Conservation (phyloP, 2,888 invertebrate genomes). For the Drosophila niveifrons region DNA sequence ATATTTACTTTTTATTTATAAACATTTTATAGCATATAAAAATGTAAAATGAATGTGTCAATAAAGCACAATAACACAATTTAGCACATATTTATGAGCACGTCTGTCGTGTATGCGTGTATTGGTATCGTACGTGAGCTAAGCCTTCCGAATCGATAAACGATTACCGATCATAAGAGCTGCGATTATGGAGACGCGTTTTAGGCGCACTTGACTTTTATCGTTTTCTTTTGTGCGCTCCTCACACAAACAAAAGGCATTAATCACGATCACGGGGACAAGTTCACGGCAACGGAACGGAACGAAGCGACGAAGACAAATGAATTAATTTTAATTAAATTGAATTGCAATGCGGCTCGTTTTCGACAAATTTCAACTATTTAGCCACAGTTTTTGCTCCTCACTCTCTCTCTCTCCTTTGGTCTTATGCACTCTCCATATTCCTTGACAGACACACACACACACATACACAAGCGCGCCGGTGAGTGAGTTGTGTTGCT, state of each 20-base stretch:
- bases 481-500: constrained; percentile 1
- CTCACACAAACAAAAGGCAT: constrained; percentile 31
- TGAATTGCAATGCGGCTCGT: constrained; percentile 59
- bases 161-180: constrained; percentile 34
- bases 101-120: constrained; percentile 11
- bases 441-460: constrained; percentile 19
- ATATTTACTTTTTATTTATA: constrained; percentile 79
- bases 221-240: constrained; percentile 32
- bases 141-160: constrained; percentile 3
- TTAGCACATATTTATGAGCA: constrained; percentile 39
- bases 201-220: constrained; percentile 30
- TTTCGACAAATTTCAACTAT: constrained; percentile 39
- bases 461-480: constrained; percentile 3
- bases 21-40: constrained; percentile 70
- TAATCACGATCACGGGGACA: constrained; percentile 57
- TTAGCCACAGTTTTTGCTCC: constrained; percentile 18
- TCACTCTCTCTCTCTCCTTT: constrained; percentile 9
- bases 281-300: constrained; percentile 50
- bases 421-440: constrained; percentile 9
- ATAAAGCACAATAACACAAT: constrained; percentile 53
- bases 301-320: constrained; percentile 45
- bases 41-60: constrained; percentile 64
- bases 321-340: constrained; percentile 45
- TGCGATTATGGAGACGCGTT: constrained; percentile 41
- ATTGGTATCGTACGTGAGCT: constrained; percentile 8